phyloP scores from a whole-genome alignment of 2,797 vertebrate genomes.

The Cynodonichthys magdalenae region DNA sequence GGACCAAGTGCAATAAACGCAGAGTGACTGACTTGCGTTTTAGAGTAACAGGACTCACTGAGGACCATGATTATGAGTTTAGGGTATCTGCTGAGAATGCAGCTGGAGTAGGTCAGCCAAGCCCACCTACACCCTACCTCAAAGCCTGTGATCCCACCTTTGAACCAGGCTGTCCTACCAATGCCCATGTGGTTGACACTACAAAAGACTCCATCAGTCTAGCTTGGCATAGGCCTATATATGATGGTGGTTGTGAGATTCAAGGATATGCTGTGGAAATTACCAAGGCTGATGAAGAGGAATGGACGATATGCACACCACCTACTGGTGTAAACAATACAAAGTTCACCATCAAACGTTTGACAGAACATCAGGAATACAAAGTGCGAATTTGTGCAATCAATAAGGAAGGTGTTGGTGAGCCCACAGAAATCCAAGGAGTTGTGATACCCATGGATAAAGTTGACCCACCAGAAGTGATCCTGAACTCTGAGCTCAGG shows the following conservation, averaged over 20 bases:
- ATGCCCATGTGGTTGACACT: slow-evolving; percentile 88
- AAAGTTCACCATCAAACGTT: slow-evolving; percentile 91
- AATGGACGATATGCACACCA: slow-evolving; percentile 93
- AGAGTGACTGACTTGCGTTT: slow-evolving; percentile 95
- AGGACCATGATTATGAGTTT: slow-evolving; percentile 98
- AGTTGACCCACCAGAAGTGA: slow-evolving; percentile 93
- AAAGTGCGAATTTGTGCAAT: slow-evolving; percentile 94
- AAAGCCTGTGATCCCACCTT: slow-evolving; percentile 97
- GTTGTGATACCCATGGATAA: slow-evolving; percentile 92
- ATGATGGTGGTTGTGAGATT: slow-evolving; percentile 96
- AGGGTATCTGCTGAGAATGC: slow-evolving; percentile 96
- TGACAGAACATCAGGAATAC: slow-evolving; percentile 96
- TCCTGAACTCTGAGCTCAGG: slow-evolving; percentile 93
- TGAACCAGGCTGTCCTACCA: slow-evolving; percentile 93
- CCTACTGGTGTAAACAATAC: slow-evolving; percentile 86
- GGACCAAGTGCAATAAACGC: slow-evolving; percentile 98
- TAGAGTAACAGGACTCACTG: slow-evolving; percentile 92
- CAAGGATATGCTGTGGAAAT: slow-evolving; percentile 95
- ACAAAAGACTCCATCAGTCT: slow-evolving; percentile 88
- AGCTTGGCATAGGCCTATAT: slow-evolving; percentile 95
- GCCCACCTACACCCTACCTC: slow-evolving; percentile 87
- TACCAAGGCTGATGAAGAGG: slow-evolving; percentile 95
- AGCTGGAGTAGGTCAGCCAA: slow-evolving; percentile 92
- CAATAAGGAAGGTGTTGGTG: slow-evolving; percentile 94
- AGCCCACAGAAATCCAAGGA: slow-evolving; percentile 89